A percentile compares a stretch with the other conserved stretches of the same genome.
Conservation (phyloP, 2,797 vertebrate species). For the Nyctibius grandis region DNA sequence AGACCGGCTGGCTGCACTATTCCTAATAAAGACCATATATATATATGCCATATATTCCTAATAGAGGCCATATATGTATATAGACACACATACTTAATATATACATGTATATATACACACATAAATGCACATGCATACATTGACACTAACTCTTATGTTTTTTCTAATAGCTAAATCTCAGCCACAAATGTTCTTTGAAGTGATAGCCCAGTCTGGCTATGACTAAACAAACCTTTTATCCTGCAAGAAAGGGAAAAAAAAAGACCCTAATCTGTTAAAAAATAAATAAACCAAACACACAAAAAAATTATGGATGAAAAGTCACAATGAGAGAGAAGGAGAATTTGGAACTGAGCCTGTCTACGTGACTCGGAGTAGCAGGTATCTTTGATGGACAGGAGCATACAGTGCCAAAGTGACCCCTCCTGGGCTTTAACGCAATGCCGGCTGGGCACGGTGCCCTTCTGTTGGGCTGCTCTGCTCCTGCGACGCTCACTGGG, state of each 20-base stretch:
- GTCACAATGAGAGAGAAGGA: background rate
- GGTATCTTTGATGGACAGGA: background rate
- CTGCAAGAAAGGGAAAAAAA: background rate
- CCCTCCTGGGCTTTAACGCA: background rate
- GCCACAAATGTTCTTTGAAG: background rate
- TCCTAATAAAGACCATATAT: too few species aligned
- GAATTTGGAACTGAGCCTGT: background rate
- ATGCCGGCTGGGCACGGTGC: accelerated
- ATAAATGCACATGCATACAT: background rate
- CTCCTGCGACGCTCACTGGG: accelerated
- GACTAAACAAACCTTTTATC: background rate
- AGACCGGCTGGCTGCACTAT: too few species aligned
- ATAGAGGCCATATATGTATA: too few species aligned
- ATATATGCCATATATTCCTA: too few species aligned
- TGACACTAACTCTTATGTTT: background rate
- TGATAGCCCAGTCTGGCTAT: background rate
- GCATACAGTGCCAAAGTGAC: background rate
- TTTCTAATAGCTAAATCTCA: background rate
- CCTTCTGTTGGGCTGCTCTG: background rate
- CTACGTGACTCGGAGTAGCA: accelerated
- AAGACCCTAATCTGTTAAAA: background rate
- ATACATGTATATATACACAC: too few species aligned
- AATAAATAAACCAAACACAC: background rate
- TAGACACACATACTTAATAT: too few species aligned
- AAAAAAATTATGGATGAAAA: background rate